These are phyloP conservation scores for Rhagonycha lutea DNA, from an alignment of 2,888 invertebrate genomes.

Conservation along the genomic window DNA sequence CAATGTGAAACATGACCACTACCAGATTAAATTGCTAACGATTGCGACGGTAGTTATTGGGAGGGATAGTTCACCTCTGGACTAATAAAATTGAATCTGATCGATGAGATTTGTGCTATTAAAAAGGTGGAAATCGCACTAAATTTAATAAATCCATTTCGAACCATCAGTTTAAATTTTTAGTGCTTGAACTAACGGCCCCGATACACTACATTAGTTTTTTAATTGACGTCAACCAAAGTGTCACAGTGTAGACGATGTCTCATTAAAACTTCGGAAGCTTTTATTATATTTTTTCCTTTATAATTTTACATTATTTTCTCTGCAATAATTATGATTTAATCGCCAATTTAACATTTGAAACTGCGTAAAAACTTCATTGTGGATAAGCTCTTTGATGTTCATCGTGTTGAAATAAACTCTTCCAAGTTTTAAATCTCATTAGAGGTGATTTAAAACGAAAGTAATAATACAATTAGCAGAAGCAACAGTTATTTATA, in stretches of 20 bases:
- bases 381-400: constrained; percentile 2
- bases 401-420: constrained; percentile 1
- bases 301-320: constrained; percentile 1
- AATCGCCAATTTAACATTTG: constrained; percentile 9
- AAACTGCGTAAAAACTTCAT: constrained; percentile 2
- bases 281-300: background rate
- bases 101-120: background rate
- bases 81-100: background rate
- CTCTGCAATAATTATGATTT: constrained; percentile 6
- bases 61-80: background rate
- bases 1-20: background rate
- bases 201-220: background rate
- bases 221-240: background rate
- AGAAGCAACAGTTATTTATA: background rate
- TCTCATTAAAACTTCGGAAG: background rate
- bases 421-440: background rate
- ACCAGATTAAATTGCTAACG: constrained; percentile 1
- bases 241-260: background rate
- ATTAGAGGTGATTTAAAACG: background rate
- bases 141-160: background rate
- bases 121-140: background rate
- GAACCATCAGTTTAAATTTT: background rate
- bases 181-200: background rate
- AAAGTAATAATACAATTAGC: background rate
- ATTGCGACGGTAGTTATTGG: background rate